Base-by-base conservation (phyloP, 2,113 vertebrate species). In the Bombycilla garrulus region DNA sequence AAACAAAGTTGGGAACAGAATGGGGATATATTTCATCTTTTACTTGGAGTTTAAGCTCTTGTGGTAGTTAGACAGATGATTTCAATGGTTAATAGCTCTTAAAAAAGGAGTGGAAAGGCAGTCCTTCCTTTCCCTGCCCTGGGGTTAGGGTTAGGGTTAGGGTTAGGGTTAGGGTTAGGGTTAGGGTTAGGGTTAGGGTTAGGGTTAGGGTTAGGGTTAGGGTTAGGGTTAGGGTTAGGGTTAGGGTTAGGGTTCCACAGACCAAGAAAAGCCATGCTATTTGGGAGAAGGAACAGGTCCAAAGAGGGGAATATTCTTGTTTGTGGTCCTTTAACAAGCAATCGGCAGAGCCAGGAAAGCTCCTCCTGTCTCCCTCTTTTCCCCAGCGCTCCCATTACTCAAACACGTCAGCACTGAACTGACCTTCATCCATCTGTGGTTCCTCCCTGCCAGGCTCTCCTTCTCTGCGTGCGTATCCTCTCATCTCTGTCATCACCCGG, bases 401-500 rank as follows among this genome's bases (percentile, higher is more conserved):
- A 7, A 42, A 57, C 17, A 2, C 21, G 1, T 20, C 22, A 4
- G 9, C 24, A 2, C 44, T 22, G n/a, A 16, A 3, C 13, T 70
- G 76, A 7, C 28, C 33, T 51, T 90, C 16, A 19, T 17, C 44
- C 12, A 1, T 33, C 29, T 92, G 17, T 93, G 45, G 42, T 87
- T 81, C 26, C 85, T 47, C 87, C 60, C 54, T 94, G 81, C 40
- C 94, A 99, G 99, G 99, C 12, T 98, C 99, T 3, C 95, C 99
- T 24, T 97, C 99, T 17, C 97, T 99, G 53, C 98, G 98, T 81
- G 97, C 98, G 1, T 99, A 99, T 66, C 99, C 99, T 4, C 98
- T 99, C 53, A 98, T 99, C 81, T 99, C 99, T 0, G 98, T 99
- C 97, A 99, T 99, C 98, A 98, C 99, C 11, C 97, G 98, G 65